Conservation (phyloP, 2,888 invertebrate species). For the Alcis repandata region DNA sequence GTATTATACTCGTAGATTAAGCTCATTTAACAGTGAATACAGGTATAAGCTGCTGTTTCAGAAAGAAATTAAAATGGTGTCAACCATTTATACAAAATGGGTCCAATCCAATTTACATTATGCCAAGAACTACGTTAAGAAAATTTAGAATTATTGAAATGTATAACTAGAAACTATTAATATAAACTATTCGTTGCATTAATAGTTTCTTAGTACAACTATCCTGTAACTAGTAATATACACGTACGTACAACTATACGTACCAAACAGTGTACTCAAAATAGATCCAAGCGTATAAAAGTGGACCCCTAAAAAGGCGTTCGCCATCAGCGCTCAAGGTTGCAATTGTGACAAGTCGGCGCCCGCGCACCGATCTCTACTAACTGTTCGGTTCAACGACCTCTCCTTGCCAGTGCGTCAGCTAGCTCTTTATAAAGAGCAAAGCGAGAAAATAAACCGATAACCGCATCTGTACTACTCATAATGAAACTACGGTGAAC, state of each 20-base stretch:
- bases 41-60: too few relatives aligned
- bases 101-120: too few relatives aligned
- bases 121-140: too few relatives aligned
- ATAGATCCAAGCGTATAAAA: constrained; percentile 21
- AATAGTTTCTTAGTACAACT: too few relatives aligned
- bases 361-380: constrained; percentile 65
- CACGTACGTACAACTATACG: background rate
- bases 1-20: too few relatives aligned
- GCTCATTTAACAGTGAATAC: too few relatives aligned
- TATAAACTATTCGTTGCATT: too few relatives aligned
- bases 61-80: background rate
- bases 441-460: constrained; percentile 82
- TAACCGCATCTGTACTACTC: constrained; percentile 77
- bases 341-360: constrained; percentile 69
- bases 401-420: constrained; percentile 76
- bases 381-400: constrained; percentile 75
- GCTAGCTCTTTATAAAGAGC: constrained; percentile 81
- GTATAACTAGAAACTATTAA: too few relatives aligned
- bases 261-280: background rate
- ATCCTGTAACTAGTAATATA: background rate
- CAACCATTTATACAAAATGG: background rate
- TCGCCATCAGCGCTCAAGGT: constrained; percentile 60
- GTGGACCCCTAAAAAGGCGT: constrained; percentile 40
- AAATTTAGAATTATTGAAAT: background rate
- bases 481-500: constrained; percentile 72